These are phyloP conservation scores for Gobio gobio DNA, from an alignment of 2,113 vertebrate species.

Conservation along the genomic window DNA sequence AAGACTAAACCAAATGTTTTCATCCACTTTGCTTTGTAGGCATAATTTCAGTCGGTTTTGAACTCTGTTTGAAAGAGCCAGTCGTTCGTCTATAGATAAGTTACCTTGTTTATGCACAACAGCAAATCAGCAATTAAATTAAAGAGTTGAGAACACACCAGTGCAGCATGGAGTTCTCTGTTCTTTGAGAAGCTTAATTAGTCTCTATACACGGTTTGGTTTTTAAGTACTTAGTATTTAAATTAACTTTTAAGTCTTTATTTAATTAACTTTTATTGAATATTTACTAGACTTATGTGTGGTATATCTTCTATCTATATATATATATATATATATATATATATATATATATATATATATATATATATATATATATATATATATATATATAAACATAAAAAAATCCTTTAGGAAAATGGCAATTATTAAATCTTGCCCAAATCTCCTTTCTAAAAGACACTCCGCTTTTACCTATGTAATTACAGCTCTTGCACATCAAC, in stretches of 20 bases:
- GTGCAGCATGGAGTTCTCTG: neutral
- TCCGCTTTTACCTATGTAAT: neutral
- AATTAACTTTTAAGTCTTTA: too few species aligned
- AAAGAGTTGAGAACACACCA: neutral
- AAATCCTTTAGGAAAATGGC: too few species aligned
- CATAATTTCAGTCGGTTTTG: neutral
- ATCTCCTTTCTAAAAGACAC: neutral
- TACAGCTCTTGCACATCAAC: conserved; percentile 21
- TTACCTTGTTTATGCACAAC: neutral
- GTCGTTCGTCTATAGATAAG: neutral
- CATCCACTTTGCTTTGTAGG: neutral
- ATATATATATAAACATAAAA: too few species aligned
- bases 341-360: too few species aligned
- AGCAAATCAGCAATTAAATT: neutral
- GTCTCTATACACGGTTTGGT: neutral
- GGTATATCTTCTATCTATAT: neutral
- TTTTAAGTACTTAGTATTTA: too few species aligned
- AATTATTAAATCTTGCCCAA: neutral
- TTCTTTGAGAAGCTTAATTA: conserved; percentile 1
- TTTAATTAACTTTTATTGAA: neutral
- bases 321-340: too few species aligned
- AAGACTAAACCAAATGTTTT: neutral
- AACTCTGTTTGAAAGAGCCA: neutral
- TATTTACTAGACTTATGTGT: neutral
- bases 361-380: too few species aligned